phyloP scores from a whole-genome alignment of 2,888 invertebrate species.

The Caenorhabditis becei region DNA sequence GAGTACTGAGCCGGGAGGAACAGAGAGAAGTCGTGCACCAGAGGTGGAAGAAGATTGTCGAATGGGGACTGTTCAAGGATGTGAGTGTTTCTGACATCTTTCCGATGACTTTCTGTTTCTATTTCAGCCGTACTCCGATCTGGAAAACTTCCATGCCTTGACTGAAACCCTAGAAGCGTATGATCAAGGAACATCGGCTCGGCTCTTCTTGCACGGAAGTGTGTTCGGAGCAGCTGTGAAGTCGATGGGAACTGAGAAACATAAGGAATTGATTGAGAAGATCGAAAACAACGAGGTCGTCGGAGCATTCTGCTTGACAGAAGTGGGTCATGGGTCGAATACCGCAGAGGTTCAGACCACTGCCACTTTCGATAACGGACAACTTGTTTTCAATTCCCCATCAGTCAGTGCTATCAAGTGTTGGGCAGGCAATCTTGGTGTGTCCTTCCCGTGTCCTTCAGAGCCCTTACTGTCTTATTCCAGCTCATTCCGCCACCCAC shows the following conservation, averaged over 20 bases:
- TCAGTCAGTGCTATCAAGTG: slow-evolving; percentile 89
- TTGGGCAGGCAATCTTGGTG: slow-evolving; percentile 90
- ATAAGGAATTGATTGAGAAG: slow-evolving; percentile 79
- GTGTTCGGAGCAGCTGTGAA: slow-evolving; percentile 82
- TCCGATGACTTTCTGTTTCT: too few relatives aligned
- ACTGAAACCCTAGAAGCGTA: slow-evolving; percentile 67
- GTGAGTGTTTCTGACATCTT: slow-evolving; percentile 62
- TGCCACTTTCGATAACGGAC: slow-evolving; percentile 82
- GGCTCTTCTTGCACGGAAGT: slow-evolving; percentile 66
- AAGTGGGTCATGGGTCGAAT: slow-evolving; percentile 93
- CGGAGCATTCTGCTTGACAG: slow-evolving; percentile 92
- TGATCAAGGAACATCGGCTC: slow-evolving; percentile 70
- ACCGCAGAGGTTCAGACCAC: slow-evolving; percentile 83
- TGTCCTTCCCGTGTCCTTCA: too few relatives aligned
- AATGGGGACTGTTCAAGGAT: slow-evolving; percentile 85
- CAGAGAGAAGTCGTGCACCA: slow-evolving; percentile 83
- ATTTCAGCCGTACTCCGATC: slow-evolving; percentile 53
- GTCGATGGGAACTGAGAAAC: slow-evolving; percentile 82
- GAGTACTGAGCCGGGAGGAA: slow-evolving; percentile 83
- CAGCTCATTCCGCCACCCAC: slow-evolving; percentile 87
- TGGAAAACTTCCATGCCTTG: slow-evolving; percentile 57
- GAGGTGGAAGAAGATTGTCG: slow-evolving; percentile 85
- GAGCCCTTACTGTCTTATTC: background rate
- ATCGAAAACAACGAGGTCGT: slow-evolving; percentile 82
- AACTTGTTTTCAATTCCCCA: slow-evolving; percentile 88